phyloP scores from a whole-genome alignment of 2,113 vertebrate genomes.

The Protomyctophum bolini region DNA sequence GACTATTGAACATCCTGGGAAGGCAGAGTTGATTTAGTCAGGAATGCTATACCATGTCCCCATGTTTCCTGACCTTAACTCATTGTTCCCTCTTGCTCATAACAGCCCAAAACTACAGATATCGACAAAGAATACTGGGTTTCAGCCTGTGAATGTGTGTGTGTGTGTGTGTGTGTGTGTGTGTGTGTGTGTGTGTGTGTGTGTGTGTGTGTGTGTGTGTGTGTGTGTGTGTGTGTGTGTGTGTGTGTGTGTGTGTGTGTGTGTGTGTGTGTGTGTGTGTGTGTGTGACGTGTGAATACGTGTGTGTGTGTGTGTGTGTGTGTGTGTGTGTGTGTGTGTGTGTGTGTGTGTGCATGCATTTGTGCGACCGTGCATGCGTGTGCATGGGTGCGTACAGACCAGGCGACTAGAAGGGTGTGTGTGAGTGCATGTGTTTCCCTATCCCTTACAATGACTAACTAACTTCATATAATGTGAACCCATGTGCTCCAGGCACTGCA shows the following conservation, averaged over 20 bases:
- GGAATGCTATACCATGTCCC: conserved; percentile 5
- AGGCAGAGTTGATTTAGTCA: conserved; percentile 5
- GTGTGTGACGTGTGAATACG: background rate
- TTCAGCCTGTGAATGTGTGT: background rate
- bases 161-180: background rate
- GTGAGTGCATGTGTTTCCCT: background rate
- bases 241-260: background rate
- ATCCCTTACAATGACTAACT: background rate
- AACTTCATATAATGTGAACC: conserved; percentile 8
- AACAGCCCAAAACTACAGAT: background rate
- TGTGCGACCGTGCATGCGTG: background rate
- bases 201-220: background rate
- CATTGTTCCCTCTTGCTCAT: background rate
- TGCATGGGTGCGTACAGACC: background rate
- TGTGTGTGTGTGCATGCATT: background rate
- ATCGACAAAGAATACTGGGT: background rate
- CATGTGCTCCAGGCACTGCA: background rate
- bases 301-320: conserved; percentile 1
- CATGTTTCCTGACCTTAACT: background rate
- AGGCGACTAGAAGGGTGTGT: background rate
- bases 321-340: background rate
- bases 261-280: conserved; percentile 1
- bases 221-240: background rate
- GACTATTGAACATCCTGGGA: conserved; percentile 18
- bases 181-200: background rate